phyloP scores from a whole-genome alignment of 2,888 invertebrate genomes.

The Phorcus lineatus region DNA sequence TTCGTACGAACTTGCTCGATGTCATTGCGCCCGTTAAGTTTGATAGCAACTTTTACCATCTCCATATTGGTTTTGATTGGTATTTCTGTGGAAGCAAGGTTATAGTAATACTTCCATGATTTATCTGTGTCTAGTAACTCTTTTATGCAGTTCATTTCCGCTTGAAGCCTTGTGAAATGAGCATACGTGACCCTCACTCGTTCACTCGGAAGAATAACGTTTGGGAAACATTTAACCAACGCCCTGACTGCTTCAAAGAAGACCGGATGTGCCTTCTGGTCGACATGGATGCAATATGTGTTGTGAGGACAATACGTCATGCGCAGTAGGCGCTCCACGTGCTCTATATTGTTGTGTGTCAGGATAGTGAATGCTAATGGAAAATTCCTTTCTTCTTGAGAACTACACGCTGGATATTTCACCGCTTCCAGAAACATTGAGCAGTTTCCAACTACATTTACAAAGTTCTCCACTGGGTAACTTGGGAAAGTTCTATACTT shows the following conservation, averaged over 20 bases:
- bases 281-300: constrained; percentile 73
- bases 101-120: constrained; percentile 67
- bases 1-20: constrained; percentile 51
- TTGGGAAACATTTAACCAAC: constrained; percentile 66
- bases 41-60: constrained; percentile 60
- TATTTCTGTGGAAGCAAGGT: constrained; percentile 64
- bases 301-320: constrained; percentile 72
- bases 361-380: constrained; percentile 70
- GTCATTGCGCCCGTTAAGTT: constrained; percentile 63
- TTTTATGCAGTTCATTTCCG: constrained; percentile 64
- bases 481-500: too few relatives aligned
- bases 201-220: constrained; percentile 68
- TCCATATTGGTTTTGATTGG: constrained; percentile 67
- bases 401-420: too few relatives aligned
- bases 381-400: constrained; percentile 50
- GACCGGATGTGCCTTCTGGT: constrained; percentile 49
- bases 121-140: constrained; percentile 43
- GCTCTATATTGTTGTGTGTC: constrained; percentile 61
- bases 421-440: too few relatives aligned
- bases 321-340: constrained; percentile 65
- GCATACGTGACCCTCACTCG: constrained; percentile 57
- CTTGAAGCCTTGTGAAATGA: constrained; percentile 54
- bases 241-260: constrained; percentile 49
- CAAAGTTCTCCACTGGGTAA: too few relatives aligned
- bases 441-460: too few relatives aligned